A percentile compares a stretch with the other conserved stretches of the same genome.
Conservation (phyloP, 1,140 invertebrate genomes). For the Drosophila eugracilis region DNA sequence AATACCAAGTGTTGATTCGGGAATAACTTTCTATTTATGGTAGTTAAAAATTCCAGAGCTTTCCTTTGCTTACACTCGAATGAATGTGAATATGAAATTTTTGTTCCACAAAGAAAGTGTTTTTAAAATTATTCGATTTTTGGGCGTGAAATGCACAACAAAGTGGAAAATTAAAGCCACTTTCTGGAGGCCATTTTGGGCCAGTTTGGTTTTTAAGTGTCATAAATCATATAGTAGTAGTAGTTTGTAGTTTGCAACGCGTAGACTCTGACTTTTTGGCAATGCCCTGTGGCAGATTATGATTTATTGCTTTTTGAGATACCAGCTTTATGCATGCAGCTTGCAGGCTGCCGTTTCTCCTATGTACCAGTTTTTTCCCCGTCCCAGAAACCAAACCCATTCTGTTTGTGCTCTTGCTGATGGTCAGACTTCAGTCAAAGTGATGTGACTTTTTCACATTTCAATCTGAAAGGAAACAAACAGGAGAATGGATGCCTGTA, state of each 20-base stretch:
- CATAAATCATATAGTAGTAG: slow-evolving; percentile 15
- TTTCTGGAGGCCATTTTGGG: neutral
- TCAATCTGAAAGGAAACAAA: neutral
- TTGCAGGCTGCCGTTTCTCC: neutral
- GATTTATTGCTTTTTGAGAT: slow-evolving; percentile 30
- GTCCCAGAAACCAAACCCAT: neutral
- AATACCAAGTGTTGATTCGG: no score
- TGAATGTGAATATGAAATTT: neutral
- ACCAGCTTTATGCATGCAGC: neutral
- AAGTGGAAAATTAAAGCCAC: neutral
- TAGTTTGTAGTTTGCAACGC: slow-evolving; percentile 11
- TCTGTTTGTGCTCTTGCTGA: neutral
- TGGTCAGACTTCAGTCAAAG: neutral
- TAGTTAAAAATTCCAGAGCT: neutral
- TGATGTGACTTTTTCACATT: neutral
- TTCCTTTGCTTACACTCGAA: neutral
- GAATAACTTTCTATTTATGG: no score
- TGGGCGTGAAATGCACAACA: neutral
- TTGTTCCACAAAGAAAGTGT: neutral
- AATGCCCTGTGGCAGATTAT: slow-evolving; percentile 38
- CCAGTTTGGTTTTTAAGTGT: neutral
- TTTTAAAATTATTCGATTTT: no score
- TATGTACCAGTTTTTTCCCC: no score
- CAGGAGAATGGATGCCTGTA: neutral
- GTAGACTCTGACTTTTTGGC: slow-evolving; percentile 9